These are phyloP conservation scores for Drosophila meridiana DNA, from an alignment of 2,888 invertebrate genomes.

Conservation along the genomic window DNA sequence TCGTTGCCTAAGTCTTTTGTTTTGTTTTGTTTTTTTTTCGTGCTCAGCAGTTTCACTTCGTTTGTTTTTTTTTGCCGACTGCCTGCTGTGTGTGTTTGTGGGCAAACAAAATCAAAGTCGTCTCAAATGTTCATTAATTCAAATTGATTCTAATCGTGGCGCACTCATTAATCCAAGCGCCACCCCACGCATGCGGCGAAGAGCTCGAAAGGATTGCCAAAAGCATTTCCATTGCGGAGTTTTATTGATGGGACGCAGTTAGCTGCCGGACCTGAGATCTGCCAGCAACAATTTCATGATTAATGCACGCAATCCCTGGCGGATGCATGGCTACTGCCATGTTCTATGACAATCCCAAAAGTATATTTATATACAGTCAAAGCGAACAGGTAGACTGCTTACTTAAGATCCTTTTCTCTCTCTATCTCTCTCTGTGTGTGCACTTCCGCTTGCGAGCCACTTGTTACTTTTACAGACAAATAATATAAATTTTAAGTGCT, in stretches of 20 bases:
- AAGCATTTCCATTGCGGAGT: slow-evolving; percentile 60
- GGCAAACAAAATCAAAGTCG: slow-evolving; percentile 72
- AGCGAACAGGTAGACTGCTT: slow-evolving; percentile 20
- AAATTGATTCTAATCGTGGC: slow-evolving; percentile 78
- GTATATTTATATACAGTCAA: slow-evolving; percentile 9
- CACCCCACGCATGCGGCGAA: slow-evolving; percentile 67
- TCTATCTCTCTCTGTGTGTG: neutral
- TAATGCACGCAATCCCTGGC: slow-evolving; percentile 47
- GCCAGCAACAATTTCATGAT: slow-evolving; percentile 53
- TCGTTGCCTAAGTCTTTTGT: slow-evolving; percentile 81
- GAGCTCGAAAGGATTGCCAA: slow-evolving; percentile 37
- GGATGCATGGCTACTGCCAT: slow-evolving; percentile 29
- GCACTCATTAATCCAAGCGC: slow-evolving; percentile 75
- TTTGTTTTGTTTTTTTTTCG: slow-evolving; percentile 37
- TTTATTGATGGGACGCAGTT: slow-evolving; percentile 68
- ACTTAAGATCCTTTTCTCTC: slow-evolving; percentile 35
- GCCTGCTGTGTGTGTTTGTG: slow-evolving; percentile 64
- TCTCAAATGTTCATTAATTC: slow-evolving; percentile 75
- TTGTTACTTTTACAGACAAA: slow-evolving; percentile 69
- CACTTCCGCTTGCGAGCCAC: slow-evolving; percentile 72
- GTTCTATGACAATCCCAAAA: slow-evolving; percentile 55
- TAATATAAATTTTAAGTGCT: slow-evolving; percentile 65
- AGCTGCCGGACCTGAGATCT: slow-evolving; percentile 22
- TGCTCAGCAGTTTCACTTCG: neutral
- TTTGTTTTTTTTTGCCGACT: slow-evolving; percentile 30